Conservation (phyloP, 1,140 invertebrate genomes). For the Drosophila pseudoananassae region DNA sequence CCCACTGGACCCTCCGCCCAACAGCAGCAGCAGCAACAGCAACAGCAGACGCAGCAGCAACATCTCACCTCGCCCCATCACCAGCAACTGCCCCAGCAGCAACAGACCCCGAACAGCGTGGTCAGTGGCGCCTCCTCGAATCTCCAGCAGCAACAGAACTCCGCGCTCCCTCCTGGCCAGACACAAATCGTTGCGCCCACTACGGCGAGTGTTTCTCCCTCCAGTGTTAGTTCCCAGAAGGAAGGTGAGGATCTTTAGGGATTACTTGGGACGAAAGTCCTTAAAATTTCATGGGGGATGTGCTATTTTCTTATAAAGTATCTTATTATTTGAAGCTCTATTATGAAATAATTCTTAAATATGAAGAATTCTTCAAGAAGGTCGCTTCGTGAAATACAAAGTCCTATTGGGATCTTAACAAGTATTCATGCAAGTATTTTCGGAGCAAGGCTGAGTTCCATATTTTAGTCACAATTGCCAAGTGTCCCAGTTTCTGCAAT, state of each 20-base stretch:
- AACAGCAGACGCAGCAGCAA: conserved; percentile 65
- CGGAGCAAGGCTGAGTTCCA: not conserved
- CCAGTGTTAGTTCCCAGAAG: conserved; percentile 84
- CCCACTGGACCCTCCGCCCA: conserved; percentile 61
- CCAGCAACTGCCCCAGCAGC: conserved; percentile 74
- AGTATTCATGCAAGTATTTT: not conserved
- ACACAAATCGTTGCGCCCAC: conserved; percentile 83
- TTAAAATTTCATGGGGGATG: not conserved
- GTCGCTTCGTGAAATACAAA: not conserved
- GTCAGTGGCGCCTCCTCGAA: conserved; percentile 66
- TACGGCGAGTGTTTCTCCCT: conserved; percentile 84
- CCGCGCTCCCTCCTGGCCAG: conserved; percentile 78
- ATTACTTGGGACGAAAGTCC: not conserved
- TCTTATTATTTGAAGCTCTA: not conserved
- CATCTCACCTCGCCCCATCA: conserved; percentile 81
- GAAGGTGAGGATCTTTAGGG: conserved; percentile 67
- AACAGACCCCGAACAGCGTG: conserved; percentile 66
- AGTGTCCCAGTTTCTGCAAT: conserved; percentile 8
- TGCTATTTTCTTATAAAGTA: not conserved
- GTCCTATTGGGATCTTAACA: no score
- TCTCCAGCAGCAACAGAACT: conserved; percentile 76
- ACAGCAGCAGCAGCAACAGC: conserved; percentile 62
- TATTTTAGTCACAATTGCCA: conserved; percentile 8
- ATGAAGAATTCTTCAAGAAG: not conserved
- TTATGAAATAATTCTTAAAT: no score